These are phyloP conservation scores for Octodon degus DNA, from an alignment of 2,113 vertebrate genomes.

Conservation along the genomic window DNA sequence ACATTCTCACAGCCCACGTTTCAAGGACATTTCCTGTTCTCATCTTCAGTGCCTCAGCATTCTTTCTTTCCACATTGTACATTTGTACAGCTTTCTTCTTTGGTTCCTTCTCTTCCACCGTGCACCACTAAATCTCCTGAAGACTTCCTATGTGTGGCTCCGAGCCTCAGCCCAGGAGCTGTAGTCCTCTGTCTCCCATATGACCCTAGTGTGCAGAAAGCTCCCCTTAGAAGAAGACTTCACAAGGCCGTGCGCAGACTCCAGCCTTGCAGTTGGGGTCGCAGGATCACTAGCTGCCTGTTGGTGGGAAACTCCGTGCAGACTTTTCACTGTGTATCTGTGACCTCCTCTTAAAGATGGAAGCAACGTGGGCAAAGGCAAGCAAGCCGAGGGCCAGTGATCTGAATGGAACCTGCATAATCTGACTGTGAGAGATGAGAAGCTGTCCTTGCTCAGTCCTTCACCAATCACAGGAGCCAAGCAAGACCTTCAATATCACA, in stretches of 20 bases:
- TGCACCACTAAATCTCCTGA: background rate
- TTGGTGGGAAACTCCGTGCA: too few species aligned
- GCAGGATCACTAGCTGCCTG: background rate
- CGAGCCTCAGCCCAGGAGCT: background rate
- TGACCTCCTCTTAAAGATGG: background rate
- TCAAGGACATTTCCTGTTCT: background rate
- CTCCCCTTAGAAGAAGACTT: fast-evolving
- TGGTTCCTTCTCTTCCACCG: background rate
- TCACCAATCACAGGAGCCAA: background rate
- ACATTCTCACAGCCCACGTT: fast-evolving
- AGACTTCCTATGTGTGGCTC: background rate
- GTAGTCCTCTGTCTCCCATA: background rate
- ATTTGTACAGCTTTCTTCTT: background rate
- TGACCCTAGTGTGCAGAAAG: background rate
- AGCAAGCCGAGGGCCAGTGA: background rate
- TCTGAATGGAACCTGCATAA: background rate
- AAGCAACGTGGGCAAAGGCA: background rate
- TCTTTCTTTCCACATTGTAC: background rate
- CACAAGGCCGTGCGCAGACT: background rate
- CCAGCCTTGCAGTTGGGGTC: background rate
- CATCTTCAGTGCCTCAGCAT: background rate
- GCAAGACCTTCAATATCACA: background rate
- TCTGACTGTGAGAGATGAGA: background rate
- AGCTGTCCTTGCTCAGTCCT: background rate
- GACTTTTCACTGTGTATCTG: background rate